Conservation (phyloP, 2,888 invertebrate genomes). For the Cephalotes varians region DNA sequence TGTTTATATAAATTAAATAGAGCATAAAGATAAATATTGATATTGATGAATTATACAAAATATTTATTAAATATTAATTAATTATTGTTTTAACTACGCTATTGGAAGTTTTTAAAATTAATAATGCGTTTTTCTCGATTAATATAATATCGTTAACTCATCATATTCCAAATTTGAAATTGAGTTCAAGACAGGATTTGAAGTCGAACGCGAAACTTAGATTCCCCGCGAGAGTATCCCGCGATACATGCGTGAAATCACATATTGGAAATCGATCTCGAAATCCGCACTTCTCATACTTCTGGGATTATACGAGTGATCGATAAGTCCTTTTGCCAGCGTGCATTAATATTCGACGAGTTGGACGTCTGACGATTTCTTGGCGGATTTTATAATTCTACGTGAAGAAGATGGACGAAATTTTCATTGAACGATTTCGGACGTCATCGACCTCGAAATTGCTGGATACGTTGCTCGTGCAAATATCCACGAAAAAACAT, state of each 20-base stretch:
- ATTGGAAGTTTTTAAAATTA: background rate
- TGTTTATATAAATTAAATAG: background rate
- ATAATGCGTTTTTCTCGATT: background rate
- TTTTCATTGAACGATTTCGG: background rate
- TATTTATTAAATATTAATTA: background rate
- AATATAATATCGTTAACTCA: background rate
- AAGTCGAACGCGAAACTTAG: slow-evolving; percentile 2
- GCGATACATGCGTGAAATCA: slow-evolving; percentile 2
- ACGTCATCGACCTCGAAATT: background rate
- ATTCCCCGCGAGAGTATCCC: slow-evolving; percentile 11
- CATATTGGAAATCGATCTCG: slow-evolving; percentile 19
- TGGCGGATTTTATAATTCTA: slow-evolving; percentile 4
- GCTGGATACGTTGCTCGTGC: background rate
- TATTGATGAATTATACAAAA: background rate
- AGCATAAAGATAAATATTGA: too few relatives aligned
- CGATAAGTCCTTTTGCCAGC: slow-evolving; percentile 8
- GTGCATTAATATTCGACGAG: slow-evolving; percentile 17
- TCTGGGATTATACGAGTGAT: slow-evolving; percentile 18
- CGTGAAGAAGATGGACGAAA: background rate
- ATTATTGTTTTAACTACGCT: background rate
- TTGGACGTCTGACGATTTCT: slow-evolving; percentile 13
- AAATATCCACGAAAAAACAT: slow-evolving; percentile 31
- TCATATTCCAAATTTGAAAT: background rate
- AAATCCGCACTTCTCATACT: background rate
- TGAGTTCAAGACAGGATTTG: background rate